Evolutionary conservation across 2,113 vertebrate species (phyloP).

Genomic region (Oncorhynchus mykiss): DNA sequence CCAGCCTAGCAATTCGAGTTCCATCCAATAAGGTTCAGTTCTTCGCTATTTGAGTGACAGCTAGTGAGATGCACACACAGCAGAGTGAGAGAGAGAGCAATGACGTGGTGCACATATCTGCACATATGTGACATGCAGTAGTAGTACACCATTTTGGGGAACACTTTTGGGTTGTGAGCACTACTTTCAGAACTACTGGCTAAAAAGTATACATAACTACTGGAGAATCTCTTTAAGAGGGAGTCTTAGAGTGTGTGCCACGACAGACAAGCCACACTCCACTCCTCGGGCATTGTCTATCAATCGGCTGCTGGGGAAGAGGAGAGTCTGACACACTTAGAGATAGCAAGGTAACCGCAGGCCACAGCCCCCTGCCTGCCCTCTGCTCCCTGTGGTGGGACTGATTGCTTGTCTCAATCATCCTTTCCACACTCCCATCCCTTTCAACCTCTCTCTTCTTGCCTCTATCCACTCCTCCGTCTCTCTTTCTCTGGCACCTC

Average conservation of each 20-base stretch:
- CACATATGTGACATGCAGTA: too few relatives aligned
- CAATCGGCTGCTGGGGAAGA: slow-evolving; percentile 40
- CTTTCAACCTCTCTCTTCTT: background rate
- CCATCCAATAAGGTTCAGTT: too few relatives aligned
- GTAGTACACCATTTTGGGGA: too few relatives aligned
- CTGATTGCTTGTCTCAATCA: slow-evolving; percentile 74
- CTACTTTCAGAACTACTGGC: too few relatives aligned
- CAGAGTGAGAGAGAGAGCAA: too few relatives aligned
- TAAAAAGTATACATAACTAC: too few relatives aligned
- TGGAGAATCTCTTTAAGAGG: too few relatives aligned
- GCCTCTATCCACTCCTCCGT: slow-evolving; percentile 22
- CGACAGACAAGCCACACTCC: slow-evolving; percentile 42
- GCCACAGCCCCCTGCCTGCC: slow-evolving; percentile 56
- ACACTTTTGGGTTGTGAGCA: too few relatives aligned
- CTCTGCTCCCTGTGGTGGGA: slow-evolving; percentile 58
- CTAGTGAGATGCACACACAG: too few relatives aligned
- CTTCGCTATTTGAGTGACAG: too few relatives aligned
- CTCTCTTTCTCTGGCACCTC: slow-evolving; percentile 1
- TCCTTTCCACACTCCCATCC: slow-evolving; percentile 33
- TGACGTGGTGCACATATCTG: too few relatives aligned
- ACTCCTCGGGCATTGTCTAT: slow-evolving; percentile 42
- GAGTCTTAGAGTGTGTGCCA: slow-evolving; percentile 41
- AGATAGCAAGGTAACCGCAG: slow-evolving; percentile 50
- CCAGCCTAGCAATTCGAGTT: too few relatives aligned
- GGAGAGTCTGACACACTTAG: slow-evolving; percentile 42